Percentiles rank a stretch among this genome's conserved stretches.
Conservation (phyloP, 2,888 invertebrate species). For the Tipula unca region DNA sequence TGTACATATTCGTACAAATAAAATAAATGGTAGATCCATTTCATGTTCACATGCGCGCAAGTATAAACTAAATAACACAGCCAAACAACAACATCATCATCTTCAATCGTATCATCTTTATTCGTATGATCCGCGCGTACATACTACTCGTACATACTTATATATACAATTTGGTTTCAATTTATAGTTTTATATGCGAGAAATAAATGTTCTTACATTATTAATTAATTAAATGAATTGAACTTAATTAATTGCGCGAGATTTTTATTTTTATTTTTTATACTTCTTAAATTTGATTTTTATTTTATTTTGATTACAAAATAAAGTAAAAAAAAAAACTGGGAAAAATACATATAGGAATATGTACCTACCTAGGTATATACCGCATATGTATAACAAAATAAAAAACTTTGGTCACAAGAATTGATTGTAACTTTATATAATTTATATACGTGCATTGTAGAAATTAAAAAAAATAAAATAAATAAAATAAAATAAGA, state of each 20-base stretch:
- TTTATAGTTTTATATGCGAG: neutral
- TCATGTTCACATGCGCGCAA: neutral
- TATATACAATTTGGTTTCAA: neutral
- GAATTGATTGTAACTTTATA: neutral
- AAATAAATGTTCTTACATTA: conserved; percentile 18
- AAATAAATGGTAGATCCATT: neutral
- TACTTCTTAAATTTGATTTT: neutral
- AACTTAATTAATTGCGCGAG: conserved; percentile 17
- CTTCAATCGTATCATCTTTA: neutral
- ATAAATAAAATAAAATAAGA: neutral
- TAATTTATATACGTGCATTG: conserved; percentile 3
- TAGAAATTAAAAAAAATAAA: neutral
- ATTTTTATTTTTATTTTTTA: too few species aligned
- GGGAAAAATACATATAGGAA: neutral
- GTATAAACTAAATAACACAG: neutral
- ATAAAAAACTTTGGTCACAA: neutral
- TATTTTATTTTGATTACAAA: conserved; percentile 1
- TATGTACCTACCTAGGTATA: neutral
- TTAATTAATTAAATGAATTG: conserved; percentile 19
- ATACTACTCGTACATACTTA: neutral
- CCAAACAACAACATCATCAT: neutral
- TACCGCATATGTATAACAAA: neutral
- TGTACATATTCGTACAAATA: neutral
- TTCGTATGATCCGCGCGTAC: neutral
- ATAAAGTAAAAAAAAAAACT: neutral